phyloP scores from a whole-genome alignment of 2,888 invertebrate species.

The Tenthredo mesomela region DNA sequence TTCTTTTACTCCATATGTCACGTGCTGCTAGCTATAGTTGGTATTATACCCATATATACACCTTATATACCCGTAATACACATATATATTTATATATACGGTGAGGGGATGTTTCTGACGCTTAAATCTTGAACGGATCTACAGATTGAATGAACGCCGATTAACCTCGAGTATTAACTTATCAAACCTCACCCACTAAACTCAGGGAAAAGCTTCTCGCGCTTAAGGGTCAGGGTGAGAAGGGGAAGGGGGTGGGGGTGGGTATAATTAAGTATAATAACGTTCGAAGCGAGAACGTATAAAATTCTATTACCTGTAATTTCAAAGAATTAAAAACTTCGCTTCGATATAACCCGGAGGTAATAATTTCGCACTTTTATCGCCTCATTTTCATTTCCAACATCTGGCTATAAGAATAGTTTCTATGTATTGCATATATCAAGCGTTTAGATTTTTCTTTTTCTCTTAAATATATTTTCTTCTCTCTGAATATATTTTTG shows the following conservation, averaged over 20 bases:
- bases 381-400: constrained; percentile 8
- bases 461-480: neutral
- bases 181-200: neutral
- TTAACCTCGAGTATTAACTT: constrained; percentile 34
- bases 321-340: constrained; percentile 5
- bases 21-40: neutral
- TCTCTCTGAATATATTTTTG: neutral
- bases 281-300: constrained; percentile 21
- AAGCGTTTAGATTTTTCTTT: neutral
- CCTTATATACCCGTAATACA: neutral
- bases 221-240: neutral
- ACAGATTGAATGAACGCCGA: constrained; percentile 11
- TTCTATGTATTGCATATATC: neutral
- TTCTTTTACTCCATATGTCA: neutral
- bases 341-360: neutral
- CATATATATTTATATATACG: neutral
- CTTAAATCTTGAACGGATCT: neutral
- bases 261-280: constrained; percentile 22
- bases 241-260: neutral
- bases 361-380: neutral
- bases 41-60: too few relatives aligned
- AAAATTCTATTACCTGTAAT: constrained; percentile 41
- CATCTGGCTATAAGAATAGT: neutral
- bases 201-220: neutral
- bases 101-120: constrained; percentile 21